Base-by-base conservation (phyloP, 2,797 vertebrate species). In the Otolemur crassicaudatus region DNA sequence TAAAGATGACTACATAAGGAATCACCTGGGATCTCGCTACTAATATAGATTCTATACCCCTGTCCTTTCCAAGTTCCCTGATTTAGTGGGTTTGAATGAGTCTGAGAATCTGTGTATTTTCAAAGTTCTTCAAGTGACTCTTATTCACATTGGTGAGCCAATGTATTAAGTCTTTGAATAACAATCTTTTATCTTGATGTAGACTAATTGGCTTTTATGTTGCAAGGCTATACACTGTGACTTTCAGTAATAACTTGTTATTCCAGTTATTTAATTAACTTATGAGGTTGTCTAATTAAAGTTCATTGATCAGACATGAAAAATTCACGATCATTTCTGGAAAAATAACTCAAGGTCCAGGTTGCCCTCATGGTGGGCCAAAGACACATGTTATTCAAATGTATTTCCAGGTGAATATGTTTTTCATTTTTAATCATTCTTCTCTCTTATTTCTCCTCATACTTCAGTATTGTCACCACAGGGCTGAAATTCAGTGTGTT, bases 261-360 rank as follows among this genome's bases (percentile, higher is more conserved):
- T 93, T 77, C 31, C 69, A 63, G 63, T 77, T 27, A 63, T 85
- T 94, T 58, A 37, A 82, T 94, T 90, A 81, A 90, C 40, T 92
- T 79, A 29, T 43, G 85, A 73, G 12, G 29, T 11, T 69, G 27
- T 77, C 70, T 89, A 20, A 34, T 90, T 79, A 29, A 84, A 56
- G n/a, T 86, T 60, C 67, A 22, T 85, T 82, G 27, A 17, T 56
- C 92, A 97, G 82, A 29, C 29, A 70, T 43, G 79, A 67, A 29
- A 86, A 72, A 94, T 80, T 75, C 61, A 75, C 53, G 22, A 65
- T 86, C 43, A 80, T 75, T 96, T 83, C 58, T 70, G 75, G 43
- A 56, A 94, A 96, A 84, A 60, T 6, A 72, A 72, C 40, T 40
- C 49, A 58, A 90, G 60, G 37, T 13, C 37, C 34, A n/a, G 67